A percentile compares a stretch with the other conserved stretches of the same genome.
Conservation (phyloP, 2,888 invertebrate species). For the Chymomyza fuscimana region DNA sequence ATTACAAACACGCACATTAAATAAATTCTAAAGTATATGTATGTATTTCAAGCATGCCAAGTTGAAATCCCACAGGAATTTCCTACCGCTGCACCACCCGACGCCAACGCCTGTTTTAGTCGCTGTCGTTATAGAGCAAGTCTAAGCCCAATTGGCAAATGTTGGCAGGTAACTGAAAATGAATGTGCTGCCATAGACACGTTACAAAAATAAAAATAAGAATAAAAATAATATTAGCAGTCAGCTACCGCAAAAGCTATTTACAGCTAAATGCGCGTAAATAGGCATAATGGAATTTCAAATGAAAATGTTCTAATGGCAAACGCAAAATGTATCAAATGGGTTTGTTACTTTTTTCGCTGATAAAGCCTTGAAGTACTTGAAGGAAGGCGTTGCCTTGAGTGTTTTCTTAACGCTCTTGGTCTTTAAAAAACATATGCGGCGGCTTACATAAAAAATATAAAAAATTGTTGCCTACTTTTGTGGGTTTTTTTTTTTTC, state of each 20-base stretch:
- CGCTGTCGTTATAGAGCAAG: not conserved
- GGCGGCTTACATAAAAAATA: no score
- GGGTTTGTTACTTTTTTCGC: no score
- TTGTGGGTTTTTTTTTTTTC: no score
- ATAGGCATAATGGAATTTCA: constrained; percentile 34
- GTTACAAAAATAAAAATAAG: constrained; percentile 8
- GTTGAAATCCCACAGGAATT: constrained; percentile 36
- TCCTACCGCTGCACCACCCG: not conserved
- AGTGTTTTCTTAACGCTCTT: not conserved
- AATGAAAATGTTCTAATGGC: constrained; percentile 24
- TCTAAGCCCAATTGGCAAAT: constrained; percentile 23
- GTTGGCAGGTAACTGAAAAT: constrained; percentile 27
- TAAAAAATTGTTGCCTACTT: no score
- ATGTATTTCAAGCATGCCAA: not conserved
- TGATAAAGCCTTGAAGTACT: no score
- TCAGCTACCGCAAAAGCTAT: constrained; percentile 10
- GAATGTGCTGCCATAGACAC: constrained; percentile 34
- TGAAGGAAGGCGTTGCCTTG: not conserved
- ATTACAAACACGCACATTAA: constrained; percentile 69
- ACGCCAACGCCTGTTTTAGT: not conserved
- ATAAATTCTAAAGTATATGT: constrained; percentile 63
- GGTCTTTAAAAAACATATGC: constrained; percentile 1
- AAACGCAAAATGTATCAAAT: no score
- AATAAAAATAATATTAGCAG: constrained; percentile 21
- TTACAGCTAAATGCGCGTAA: constrained; percentile 43